Percentiles rank a stretch among this genome's conserved stretches.
Conservation (phyloP, 2,888 invertebrate genomes). For the Bombylius discolor region DNA sequence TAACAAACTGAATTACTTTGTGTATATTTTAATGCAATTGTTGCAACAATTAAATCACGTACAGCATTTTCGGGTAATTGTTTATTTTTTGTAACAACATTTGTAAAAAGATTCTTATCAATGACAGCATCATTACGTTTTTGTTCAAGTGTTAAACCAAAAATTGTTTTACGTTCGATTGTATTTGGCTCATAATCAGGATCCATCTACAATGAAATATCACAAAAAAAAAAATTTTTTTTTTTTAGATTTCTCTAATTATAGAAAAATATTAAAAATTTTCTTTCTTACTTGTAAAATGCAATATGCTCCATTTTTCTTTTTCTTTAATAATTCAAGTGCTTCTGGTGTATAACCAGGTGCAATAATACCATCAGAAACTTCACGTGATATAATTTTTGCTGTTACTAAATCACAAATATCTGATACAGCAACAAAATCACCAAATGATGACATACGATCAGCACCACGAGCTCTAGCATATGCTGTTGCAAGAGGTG, state of each 20-base stretch:
- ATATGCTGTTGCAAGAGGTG: conserved; percentile 81
- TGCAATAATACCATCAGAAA: conserved; percentile 97
- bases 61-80: conserved; percentile 58
- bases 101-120: conserved; percentile 59
- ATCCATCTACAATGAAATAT: conserved; percentile 55
- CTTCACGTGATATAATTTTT: conserved; percentile 80
- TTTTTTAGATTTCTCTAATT: not conserved
- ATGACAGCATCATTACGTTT: conserved; percentile 81
- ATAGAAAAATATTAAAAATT: not conserved
- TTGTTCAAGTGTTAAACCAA: conserved; percentile 75
- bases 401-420: conserved; percentile 83
- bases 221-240: not conserved
- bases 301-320: conserved; percentile 89
- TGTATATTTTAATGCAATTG: conserved; percentile 92
- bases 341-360: conserved; percentile 81
- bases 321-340: conserved; percentile 74
- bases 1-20: conserved; percentile 98
- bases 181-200: conserved; percentile 66
- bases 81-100: conserved; percentile 63
- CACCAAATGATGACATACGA: conserved; percentile 98
- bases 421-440: conserved; percentile 91
- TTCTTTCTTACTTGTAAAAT: conserved; percentile 51
- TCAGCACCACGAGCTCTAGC: conserved; percentile 95
- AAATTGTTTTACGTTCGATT: conserved; percentile 71
- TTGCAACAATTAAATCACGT: conserved; percentile 87